Evolutionary conservation across 2,888 invertebrate genomes (phyloP).

Genomic region (Dromius quadrimaculatus): DNA sequence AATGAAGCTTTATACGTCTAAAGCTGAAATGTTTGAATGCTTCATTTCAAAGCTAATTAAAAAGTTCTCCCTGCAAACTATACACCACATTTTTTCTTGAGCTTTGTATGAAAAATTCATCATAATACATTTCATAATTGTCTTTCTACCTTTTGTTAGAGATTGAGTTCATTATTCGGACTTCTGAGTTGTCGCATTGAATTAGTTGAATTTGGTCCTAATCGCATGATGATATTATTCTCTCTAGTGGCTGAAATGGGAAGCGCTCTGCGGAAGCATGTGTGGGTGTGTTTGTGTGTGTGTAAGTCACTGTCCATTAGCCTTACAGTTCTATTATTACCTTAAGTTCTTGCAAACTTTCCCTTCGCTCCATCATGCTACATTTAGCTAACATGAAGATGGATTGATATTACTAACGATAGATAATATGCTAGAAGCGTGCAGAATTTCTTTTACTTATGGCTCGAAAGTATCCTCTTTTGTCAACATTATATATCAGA

Average conservation of each 20-base stretch:
- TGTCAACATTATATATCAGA: too few relatives aligned
- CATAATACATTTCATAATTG: background rate
- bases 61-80: background rate
- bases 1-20: too few relatives aligned
- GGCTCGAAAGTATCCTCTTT: too few relatives aligned
- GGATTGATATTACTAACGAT: conserved; percentile 26
- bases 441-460: too few relatives aligned
- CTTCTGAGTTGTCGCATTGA: background rate
- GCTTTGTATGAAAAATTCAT: background rate
- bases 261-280: background rate
- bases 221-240: conserved; percentile 23
- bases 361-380: conserved; percentile 35
- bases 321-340: conserved; percentile 32
- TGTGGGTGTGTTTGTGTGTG: background rate
- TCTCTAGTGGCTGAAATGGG: background rate
- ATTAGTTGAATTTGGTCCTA: background rate
- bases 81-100: background rate
- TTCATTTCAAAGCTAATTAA: background rate
- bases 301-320: conserved; percentile 18
- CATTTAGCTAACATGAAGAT: conserved; percentile 46
- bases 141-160: background rate
- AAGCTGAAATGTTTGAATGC: too few relatives aligned
- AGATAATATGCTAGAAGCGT: too few relatives aligned
- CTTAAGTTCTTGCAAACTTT: conserved; percentile 33
- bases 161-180: background rate